A percentile compares a stretch with the other conserved stretches of the same genome.
These are phyloP conservation scores for Blastomussa wellsi DNA, from an alignment of 92 coral and sea anemone genomes.

Conservation along the genomic window DNA sequence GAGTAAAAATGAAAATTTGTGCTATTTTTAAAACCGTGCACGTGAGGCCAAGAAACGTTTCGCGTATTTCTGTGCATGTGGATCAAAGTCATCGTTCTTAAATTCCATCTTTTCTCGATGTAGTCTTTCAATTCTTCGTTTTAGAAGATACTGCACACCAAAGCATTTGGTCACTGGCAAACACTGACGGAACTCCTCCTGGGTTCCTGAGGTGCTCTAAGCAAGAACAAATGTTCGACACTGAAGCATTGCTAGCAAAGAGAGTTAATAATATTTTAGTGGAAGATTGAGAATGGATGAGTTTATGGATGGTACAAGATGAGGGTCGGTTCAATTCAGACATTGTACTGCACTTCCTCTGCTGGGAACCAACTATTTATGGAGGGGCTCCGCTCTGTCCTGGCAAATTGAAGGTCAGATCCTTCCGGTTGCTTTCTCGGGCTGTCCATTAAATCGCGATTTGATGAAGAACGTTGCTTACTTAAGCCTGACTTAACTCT, in stretches of 20 bases:
- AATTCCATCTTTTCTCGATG: no score
- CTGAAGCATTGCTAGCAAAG: background rate
- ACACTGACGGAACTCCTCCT: no score
- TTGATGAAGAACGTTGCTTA: background rate
- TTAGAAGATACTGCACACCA: no score
- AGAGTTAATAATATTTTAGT: background rate
- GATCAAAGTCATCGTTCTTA: no score
- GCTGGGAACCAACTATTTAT: constrained; percentile 42
- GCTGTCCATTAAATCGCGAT: background rate
- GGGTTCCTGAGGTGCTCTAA: no score
- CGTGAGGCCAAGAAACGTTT: no score
- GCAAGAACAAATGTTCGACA: background rate
- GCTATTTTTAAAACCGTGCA: no score
- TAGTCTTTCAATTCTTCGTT: no score
- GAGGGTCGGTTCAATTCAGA: background rate
- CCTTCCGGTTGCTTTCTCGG: constrained; percentile 30
- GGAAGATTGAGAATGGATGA: background rate
- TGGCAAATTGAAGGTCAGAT: background rate
- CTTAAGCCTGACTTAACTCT: background rate
- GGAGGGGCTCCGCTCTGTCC: background rate
- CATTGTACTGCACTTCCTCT: constrained; percentile 31
- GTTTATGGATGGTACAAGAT: background rate
- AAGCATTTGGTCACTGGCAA: no score
- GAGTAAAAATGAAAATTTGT: no score
- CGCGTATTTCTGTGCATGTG: no score